Evolutionary conservation across 2,113 vertebrate genomes (phyloP).

Genomic region (Austrofundulus limnaeus): DNA sequence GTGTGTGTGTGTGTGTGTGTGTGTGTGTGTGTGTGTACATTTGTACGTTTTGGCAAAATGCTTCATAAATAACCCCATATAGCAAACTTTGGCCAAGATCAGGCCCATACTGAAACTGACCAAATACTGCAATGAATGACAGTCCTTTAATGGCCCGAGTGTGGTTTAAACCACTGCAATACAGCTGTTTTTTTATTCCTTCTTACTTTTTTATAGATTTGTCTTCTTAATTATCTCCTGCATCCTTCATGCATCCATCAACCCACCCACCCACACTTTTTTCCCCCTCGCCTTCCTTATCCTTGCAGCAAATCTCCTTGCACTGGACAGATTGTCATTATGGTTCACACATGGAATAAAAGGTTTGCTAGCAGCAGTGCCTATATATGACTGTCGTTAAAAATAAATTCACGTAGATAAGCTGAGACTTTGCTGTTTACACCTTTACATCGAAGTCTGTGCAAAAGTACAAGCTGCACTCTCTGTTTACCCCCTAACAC

Average conservation of each 20-base stretch:
- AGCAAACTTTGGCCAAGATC: too few relatives aligned
- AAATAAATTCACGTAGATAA: constrained; percentile 23
- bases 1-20: too few relatives aligned
- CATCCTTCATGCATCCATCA: constrained; percentile 7
- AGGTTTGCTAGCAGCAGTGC: background rate
- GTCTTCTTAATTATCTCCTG: background rate
- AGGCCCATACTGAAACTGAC: too few relatives aligned
- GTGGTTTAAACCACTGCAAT: too few relatives aligned
- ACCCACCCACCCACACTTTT: background rate
- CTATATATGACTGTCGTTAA: background rate
- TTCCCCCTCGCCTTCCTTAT: background rate
- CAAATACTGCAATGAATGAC: too few relatives aligned
- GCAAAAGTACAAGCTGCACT: constrained; percentile 23
- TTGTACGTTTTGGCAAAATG: too few relatives aligned
- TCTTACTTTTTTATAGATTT: background rate
- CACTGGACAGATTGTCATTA: constrained; percentile 2
- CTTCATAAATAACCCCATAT: too few relatives aligned
- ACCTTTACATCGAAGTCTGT: background rate
- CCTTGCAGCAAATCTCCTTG: background rate
- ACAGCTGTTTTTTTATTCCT: background rate
- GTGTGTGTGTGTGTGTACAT: too few relatives aligned
- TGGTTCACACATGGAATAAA: background rate
- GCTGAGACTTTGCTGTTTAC: constrained; percentile 16
- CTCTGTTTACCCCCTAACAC: constrained; percentile 40
- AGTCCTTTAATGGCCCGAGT: too few relatives aligned